These are phyloP conservation scores for Labeo calbasu DNA, from an alignment of 2,797 vertebrate genomes.

Conservation along the genomic window DNA sequence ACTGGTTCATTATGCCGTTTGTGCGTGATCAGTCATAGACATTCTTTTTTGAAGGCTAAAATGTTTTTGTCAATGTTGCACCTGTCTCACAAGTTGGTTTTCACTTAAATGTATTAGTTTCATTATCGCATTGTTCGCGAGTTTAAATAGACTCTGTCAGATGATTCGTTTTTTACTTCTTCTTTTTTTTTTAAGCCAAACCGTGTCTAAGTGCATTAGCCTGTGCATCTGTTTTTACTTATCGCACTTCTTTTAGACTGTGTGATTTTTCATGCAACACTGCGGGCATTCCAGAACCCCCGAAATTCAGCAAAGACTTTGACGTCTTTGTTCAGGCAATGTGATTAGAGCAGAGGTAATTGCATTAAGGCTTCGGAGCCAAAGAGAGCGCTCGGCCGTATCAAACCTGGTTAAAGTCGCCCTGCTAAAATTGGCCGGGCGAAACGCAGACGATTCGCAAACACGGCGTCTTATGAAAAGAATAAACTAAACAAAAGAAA, in stretches of 20 bases:
- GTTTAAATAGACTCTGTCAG: constrained; percentile 56
- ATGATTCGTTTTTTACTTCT: constrained; percentile 65
- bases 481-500: constrained; percentile 58
- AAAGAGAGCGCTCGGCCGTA: constrained; percentile 74
- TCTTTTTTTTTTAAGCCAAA: constrained; percentile 62
- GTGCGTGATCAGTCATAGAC: neutral
- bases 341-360: constrained; percentile 83
- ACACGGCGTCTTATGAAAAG: constrained; percentile 70
- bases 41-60: neutral
- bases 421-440: constrained; percentile 66
- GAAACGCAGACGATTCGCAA: constrained; percentile 74
- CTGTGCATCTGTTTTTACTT: constrained; percentile 78
- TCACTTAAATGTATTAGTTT: constrained; percentile 40
- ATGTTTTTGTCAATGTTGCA: constrained; percentile 56
- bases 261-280: constrained; percentile 74
- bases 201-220: constrained; percentile 81
- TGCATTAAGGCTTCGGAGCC: constrained; percentile 79
- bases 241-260: constrained; percentile 72
- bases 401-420: constrained; percentile 80
- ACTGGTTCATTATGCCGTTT: constrained; percentile 26
- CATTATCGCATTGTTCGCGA: constrained; percentile 60
- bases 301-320: constrained; percentile 67
- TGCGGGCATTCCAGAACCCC: constrained; percentile 65
- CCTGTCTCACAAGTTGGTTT: constrained; percentile 66
- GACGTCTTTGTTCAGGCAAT: constrained; percentile 81